Conservation (phyloP, 2,113 vertebrate species). For the Anarhynchus alexandrinus region DNA sequence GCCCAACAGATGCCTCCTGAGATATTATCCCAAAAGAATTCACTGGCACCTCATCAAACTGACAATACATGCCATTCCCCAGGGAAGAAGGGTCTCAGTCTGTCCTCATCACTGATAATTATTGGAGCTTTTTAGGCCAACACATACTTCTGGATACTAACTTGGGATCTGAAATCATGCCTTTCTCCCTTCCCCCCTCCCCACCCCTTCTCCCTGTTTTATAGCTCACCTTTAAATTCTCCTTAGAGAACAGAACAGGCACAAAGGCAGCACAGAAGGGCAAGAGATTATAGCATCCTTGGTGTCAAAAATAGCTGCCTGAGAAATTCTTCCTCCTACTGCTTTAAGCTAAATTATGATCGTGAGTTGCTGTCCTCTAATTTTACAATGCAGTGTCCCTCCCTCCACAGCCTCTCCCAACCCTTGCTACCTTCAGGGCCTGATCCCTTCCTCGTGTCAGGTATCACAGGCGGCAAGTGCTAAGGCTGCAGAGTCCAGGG, state of each 20-base stretch:
- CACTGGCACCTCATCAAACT: background rate
- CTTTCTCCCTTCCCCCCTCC: too few relatives aligned
- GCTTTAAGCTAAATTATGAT: background rate
- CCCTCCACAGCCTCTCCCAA: background rate
- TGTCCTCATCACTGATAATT: background rate
- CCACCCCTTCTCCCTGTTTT: background rate
- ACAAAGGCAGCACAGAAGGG: background rate
- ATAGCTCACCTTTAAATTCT: background rate
- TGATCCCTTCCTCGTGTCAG: background rate
- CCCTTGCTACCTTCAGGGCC: background rate
- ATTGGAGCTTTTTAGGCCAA: background rate
- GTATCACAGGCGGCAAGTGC: background rate
- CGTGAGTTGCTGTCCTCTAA: background rate
- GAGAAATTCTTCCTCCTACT: background rate
- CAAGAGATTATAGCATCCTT: background rate
- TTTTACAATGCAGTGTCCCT: background rate
- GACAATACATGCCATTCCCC: background rate
- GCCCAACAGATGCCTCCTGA: background rate
- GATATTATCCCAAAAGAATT: accelerated
- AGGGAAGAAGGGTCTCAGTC: background rate
- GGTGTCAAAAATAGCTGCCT: slow-evolving; percentile 30
- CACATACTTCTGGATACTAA: background rate
- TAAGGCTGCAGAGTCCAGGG: background rate
- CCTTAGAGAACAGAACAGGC: background rate
- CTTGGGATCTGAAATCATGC: background rate